Percentiles rank a stretch among this genome's conserved stretches.
Conservation (phyloP, 2,113 vertebrate species). For the Archocentrus centrarchus region DNA sequence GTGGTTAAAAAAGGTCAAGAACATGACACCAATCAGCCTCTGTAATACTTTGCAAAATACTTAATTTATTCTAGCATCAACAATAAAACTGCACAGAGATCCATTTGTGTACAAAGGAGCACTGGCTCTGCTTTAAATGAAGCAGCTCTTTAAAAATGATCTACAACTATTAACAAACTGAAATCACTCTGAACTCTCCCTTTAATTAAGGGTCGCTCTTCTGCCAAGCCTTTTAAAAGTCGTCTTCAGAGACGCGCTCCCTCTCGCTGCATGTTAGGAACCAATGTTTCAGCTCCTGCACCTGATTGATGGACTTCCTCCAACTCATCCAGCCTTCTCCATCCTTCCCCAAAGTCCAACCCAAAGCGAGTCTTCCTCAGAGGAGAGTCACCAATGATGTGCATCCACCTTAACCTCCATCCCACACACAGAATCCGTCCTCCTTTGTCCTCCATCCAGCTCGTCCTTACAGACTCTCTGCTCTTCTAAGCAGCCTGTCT, state of each 20-base stretch:
- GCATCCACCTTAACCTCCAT: neutral
- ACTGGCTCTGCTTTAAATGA: no score
- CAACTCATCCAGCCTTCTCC: neutral
- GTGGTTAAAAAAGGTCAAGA: no score
- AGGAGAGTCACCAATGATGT: neutral
- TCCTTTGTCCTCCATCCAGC: neutral
- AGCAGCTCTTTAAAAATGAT: no score
- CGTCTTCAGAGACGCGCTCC: no score
- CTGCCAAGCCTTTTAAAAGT: neutral
- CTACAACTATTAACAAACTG: no score
- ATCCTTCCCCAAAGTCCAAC: neutral
- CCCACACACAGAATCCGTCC: neutral
- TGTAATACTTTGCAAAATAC: neutral
- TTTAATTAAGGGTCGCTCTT: neutral
- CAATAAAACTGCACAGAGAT: neutral
- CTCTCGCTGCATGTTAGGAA: slow-evolving; percentile 6
- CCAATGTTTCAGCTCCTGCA: accelerated
- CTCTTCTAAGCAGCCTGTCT: neutral
- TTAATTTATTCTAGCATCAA: accelerated
- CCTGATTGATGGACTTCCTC: neutral
- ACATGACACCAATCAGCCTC: no score
- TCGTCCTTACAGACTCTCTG: neutral
- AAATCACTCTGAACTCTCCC: neutral
- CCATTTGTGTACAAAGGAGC: no score
- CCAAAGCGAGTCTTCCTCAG: neutral